These are phyloP conservation scores for Gallirallus australis DNA, from an alignment of 2,797 vertebrate species.

Conservation along the genomic window DNA sequence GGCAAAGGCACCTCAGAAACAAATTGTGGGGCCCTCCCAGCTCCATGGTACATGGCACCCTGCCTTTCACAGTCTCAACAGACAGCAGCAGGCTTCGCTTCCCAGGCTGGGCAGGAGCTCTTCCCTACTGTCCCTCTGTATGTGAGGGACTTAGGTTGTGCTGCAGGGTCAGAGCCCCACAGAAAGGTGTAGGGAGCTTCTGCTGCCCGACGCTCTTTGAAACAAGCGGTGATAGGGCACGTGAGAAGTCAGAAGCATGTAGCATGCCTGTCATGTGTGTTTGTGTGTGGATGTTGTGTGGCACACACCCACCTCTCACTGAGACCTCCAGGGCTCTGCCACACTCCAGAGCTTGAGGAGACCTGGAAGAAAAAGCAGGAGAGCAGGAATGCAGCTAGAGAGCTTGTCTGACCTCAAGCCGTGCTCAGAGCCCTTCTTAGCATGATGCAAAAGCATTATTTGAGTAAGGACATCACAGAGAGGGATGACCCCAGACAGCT, in stretches of 20 bases:
- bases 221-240: rapidly evolving
- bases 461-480: neutral
- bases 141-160: rapidly evolving
- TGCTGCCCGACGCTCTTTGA: rapidly evolving
- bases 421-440: neutral
- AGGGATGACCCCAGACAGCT: neutral
- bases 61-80: neutral
- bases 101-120: neutral
- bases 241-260: neutral
- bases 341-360: rapidly evolving
- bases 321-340: neutral
- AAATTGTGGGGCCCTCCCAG: rapidly evolving
- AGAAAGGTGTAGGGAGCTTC: neutral
- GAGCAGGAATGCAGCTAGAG: rapidly evolving
- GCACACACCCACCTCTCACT: neutral
- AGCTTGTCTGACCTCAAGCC: neutral
- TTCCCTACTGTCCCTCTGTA: neutral
- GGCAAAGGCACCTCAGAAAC: constrained; percentile 15
- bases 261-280: rapidly evolving
- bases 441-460: neutral
- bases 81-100: neutral
- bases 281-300: rapidly evolving
- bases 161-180: neutral
- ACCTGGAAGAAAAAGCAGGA: neutral
- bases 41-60: rapidly evolving